Percentiles rank a stretch among this genome's conserved stretches.
These are phyloP conservation scores for Holcopasites calliopsidis DNA, from an alignment of 1,140 invertebrate species.

Conservation along the genomic window DNA sequence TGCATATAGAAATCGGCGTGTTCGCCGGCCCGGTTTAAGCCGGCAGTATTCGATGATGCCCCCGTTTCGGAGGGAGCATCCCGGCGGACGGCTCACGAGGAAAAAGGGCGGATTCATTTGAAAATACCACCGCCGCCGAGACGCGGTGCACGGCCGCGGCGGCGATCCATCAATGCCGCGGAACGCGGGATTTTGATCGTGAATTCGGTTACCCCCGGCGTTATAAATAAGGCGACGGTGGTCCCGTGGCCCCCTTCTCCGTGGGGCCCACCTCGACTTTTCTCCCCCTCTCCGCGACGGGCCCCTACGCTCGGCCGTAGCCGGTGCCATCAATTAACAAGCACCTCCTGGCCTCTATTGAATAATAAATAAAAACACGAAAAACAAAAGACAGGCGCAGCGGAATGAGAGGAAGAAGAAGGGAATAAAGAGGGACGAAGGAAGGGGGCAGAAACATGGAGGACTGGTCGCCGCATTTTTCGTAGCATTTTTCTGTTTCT, in stretches of 20 bases:
- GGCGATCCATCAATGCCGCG: constrained; percentile 76
- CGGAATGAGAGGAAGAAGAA: constrained; percentile 22
- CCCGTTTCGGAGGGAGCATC: constrained; percentile 6
- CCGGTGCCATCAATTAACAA: constrained; percentile 77
- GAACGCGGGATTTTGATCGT: constrained; percentile 77
- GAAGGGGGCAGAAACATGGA: background rate
- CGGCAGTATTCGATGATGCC: constrained; percentile 49
- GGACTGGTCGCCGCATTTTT: constrained; percentile 67
- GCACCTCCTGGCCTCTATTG: constrained; percentile 74
- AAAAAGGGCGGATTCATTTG: constrained; percentile 62
- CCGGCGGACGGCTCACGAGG: constrained; percentile 17
- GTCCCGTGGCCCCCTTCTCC: constrained; percentile 36
- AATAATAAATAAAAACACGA: constrained; percentile 77
- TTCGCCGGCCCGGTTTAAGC: constrained; percentile 11
- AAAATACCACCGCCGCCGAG: constrained; percentile 66
- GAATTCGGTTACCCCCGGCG: constrained; percentile 72
- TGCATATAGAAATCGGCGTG: constrained; percentile 50
- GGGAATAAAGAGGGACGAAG: constrained; percentile 45
- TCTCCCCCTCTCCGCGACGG: background rate
- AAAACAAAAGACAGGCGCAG: constrained; percentile 43
- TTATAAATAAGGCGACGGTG: constrained; percentile 75
- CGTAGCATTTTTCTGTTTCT: constrained; percentile 61
- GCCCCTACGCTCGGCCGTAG: constrained; percentile 51
- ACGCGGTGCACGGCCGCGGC: constrained; percentile 31
- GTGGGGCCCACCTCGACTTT: constrained; percentile 25